phyloP scores from a whole-genome alignment of 1,140 invertebrate genomes.

The Neodiprion virginianus region DNA sequence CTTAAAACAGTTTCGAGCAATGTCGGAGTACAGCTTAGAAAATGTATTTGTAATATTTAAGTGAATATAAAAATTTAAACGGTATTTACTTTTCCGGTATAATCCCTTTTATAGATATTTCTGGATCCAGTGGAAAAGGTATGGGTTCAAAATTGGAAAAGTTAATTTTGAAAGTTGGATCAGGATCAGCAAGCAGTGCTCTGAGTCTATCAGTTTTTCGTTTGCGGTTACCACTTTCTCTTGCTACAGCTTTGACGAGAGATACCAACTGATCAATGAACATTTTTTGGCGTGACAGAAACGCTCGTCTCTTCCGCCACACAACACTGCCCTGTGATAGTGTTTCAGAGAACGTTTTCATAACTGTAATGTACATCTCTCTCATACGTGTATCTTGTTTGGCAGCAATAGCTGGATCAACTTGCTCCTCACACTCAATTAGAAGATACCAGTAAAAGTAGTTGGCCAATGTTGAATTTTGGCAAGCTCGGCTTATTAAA shows the following conservation, averaged over 20 bases:
- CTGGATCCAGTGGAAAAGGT: slow-evolving; percentile 93
- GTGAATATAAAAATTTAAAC: slow-evolving; percentile 14
- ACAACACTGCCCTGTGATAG: slow-evolving; percentile 71
- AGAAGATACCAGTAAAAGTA: slow-evolving; percentile 98
- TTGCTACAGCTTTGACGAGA: slow-evolving; percentile 89
- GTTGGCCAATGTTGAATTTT: slow-evolving; percentile 90
- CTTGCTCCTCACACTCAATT: slow-evolving; percentile 89
- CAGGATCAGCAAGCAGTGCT: slow-evolving; percentile 80
- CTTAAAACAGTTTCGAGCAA: neutral
- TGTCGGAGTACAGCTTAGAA: too few species aligned
- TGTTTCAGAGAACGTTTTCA: slow-evolving; percentile 83
- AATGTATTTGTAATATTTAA: neutral
- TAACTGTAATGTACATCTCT: slow-evolving; percentile 89
- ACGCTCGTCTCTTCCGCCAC: slow-evolving; percentile 73
- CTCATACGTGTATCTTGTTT: slow-evolving; percentile 78
- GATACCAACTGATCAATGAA: slow-evolving; percentile 92
- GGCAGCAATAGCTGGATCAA: slow-evolving; percentile 66
- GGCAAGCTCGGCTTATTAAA: slow-evolving; percentile 87
- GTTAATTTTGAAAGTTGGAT: slow-evolving; percentile 83
- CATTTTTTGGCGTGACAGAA: slow-evolving; percentile 82
- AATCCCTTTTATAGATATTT: slow-evolving; percentile 89
- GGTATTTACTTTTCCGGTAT: slow-evolving; percentile 75
- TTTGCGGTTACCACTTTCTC: slow-evolving; percentile 90
- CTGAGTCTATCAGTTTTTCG: slow-evolving; percentile 92
- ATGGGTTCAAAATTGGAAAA: slow-evolving; percentile 92